phyloP scores from a whole-genome alignment of 2,113 vertebrate genomes.

The Alosa alosa region DNA sequence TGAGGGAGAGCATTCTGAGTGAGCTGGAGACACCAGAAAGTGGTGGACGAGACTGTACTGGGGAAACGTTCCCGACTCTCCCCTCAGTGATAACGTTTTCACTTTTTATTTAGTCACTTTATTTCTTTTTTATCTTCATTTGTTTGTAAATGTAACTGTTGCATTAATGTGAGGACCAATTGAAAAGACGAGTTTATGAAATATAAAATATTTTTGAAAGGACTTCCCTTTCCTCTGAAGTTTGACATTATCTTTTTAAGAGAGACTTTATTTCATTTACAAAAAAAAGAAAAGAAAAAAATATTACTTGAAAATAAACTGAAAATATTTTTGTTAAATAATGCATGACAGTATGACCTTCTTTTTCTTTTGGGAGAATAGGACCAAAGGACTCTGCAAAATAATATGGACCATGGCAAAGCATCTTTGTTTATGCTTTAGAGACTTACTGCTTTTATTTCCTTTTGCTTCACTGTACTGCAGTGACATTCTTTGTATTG shows the following conservation, averaged over 20 bases:
- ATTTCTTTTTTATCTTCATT: constrained; percentile 73
- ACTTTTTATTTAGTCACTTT: constrained; percentile 76
- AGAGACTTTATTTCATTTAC: constrained; percentile 75
- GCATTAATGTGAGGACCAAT: constrained; percentile 77
- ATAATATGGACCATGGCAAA: constrained; percentile 69
- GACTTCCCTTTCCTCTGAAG: constrained; percentile 73
- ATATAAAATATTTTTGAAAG: constrained; percentile 71
- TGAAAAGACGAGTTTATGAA: constrained; percentile 76
- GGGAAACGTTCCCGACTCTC: constrained; percentile 44
- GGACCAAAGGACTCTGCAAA: constrained; percentile 62
- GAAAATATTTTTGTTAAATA: constrained; percentile 65
- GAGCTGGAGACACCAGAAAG: constrained; percentile 49
- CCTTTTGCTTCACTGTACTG: constrained; percentile 78
- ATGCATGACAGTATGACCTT: constrained; percentile 73
- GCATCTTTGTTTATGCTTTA: constrained; percentile 64
- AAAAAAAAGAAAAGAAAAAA: constrained; percentile 65
- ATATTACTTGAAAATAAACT: constrained; percentile 82
- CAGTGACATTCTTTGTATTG: constrained; percentile 77
- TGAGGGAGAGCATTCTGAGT: constrained; percentile 46
- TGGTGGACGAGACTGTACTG: constrained; percentile 74
- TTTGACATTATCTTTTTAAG: constrained; percentile 70
- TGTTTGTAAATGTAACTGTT: constrained; percentile 74
- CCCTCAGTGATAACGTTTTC: constrained; percentile 78
- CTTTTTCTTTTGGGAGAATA: constrained; percentile 55
- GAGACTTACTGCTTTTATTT: constrained; percentile 61